These are phyloP conservation scores for Syncerus caffer DNA, from an alignment of 2,797 vertebrate species.

Conservation along the genomic window DNA sequence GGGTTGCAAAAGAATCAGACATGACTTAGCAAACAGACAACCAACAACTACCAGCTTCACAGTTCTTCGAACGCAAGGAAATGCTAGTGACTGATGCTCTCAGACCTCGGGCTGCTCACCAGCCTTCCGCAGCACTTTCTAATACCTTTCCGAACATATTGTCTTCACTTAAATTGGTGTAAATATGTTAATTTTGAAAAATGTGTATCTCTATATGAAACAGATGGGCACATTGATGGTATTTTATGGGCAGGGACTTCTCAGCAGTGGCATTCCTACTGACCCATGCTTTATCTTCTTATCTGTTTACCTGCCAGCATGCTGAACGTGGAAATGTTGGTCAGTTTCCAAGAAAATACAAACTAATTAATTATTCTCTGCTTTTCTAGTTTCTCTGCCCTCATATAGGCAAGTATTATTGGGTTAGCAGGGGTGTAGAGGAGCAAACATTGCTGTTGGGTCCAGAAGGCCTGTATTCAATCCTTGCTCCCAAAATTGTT, in stretches of 20 bases:
- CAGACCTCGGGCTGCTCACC: not conserved
- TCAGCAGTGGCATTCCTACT: not conserved
- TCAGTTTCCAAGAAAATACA: slow-evolving; percentile 14
- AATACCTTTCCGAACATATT: slow-evolving; percentile 9
- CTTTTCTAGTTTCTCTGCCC: not conserved
- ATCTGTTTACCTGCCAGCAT: not conserved
- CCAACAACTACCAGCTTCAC: not conserved
- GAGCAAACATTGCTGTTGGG: not conserved
- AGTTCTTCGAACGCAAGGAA: not conserved
- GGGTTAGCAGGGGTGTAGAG: fast-evolving
- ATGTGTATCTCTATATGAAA: slow-evolving; percentile 13
- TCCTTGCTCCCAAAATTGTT: not conserved
- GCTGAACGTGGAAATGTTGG: not conserved
- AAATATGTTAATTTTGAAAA: slow-evolving; percentile 59
- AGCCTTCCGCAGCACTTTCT: not conserved
- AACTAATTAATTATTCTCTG: not conserved
- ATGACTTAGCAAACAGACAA: not conserved
- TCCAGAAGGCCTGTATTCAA: not conserved
- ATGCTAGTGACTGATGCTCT: not conserved
- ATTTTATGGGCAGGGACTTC: not conserved
- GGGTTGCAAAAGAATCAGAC: not conserved
- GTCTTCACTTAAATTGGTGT: not conserved
- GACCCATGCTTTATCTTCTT: not conserved
- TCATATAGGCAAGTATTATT: not conserved
- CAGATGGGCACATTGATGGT: slow-evolving; percentile 13